Evolutionary conservation across 2,888 invertebrate species (phyloP).

Genomic region (Acanthosepion esculentum): DNA sequence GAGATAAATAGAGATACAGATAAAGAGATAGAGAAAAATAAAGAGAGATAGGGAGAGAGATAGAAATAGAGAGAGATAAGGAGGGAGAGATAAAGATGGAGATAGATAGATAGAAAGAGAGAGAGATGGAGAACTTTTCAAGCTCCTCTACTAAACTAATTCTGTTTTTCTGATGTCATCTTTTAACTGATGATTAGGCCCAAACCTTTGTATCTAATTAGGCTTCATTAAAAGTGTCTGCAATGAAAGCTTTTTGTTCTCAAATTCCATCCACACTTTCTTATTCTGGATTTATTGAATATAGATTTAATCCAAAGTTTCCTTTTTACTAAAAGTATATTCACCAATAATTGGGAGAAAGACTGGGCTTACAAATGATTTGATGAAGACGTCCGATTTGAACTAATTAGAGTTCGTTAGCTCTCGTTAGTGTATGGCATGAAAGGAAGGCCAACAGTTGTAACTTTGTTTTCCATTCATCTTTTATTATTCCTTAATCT

Average conservation of each 20-base stretch:
- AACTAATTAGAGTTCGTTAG: conserved; percentile 22
- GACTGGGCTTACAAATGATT: conserved; percentile 18
- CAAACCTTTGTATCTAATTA: not conserved
- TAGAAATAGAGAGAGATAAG: too few relatives aligned
- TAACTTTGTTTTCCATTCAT: conserved; percentile 4
- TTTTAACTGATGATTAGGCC: not conserved
- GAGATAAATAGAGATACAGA: too few relatives aligned
- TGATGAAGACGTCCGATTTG: conserved; percentile 13
- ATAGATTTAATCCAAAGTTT: conserved; percentile 33
- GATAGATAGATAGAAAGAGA: not conserved
- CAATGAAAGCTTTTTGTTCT: not conserved
- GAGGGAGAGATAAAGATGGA: too few relatives aligned
- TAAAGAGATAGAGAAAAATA: too few relatives aligned
- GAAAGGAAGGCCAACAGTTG: conserved; percentile 4
- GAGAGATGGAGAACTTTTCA: not conserved
- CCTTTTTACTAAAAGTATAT: conserved; percentile 33
- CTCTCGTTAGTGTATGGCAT: not conserved
- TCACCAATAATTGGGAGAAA: not conserved
- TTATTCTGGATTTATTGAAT: not conserved
- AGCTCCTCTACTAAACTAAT: not conserved
- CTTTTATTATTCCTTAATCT: not conserved
- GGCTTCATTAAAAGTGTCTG: conserved; percentile 33
- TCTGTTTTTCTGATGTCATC: conserved; percentile 33
- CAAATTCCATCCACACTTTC: not conserved
- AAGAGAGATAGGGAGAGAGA: too few relatives aligned